A percentile compares a stretch with the other conserved stretches of the same genome.
phyloP scores from a whole-genome alignment of 1,140 invertebrate species.

The Drosophila mayri region DNA sequence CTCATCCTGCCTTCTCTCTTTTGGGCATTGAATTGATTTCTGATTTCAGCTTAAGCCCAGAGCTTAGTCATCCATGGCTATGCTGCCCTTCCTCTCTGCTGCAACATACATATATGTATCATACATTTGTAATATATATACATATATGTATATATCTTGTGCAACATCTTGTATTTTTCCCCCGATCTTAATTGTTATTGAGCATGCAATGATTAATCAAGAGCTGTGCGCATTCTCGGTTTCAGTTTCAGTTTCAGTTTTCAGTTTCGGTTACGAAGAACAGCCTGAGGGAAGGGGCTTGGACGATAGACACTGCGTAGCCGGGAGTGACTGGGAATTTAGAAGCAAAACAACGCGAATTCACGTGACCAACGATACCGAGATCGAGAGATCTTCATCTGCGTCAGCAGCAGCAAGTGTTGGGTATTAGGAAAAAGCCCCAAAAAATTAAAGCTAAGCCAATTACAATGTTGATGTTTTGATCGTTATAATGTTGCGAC shows the following conservation, averaged over 20 bases:
- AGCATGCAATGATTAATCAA: conserved; percentile 62
- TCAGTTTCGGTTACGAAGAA: not conserved
- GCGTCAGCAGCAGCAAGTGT: conserved; percentile 22
- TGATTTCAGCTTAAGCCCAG: conserved; percentile 64
- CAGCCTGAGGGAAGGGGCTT: not conserved
- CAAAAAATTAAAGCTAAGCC: conserved; percentile 19
- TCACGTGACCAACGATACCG: conserved; percentile 25
- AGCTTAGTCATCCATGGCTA: conserved; percentile 57
- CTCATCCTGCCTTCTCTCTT: not conserved
- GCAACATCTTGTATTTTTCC: conserved; percentile 29
- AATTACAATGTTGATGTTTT: conserved; percentile 45
- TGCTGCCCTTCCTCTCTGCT: not conserved
- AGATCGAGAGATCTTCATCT: not conserved
- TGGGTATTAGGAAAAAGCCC: conserved; percentile 37
- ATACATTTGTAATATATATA: not conserved
- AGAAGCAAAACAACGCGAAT: not conserved
- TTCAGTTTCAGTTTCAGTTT: not conserved
- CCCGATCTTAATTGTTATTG: conserved; percentile 67
- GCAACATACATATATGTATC: not conserved
- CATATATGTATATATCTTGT: not conserved
- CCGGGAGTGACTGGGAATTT: conserved; percentile 39
- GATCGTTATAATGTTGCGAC: conserved; percentile 39
- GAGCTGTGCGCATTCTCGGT: conserved; percentile 15
- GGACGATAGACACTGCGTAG: conserved; percentile 41
- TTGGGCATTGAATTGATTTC: conserved; percentile 68